A percentile compares a stretch with the other conserved stretches of the same genome.
Conservation (phyloP, 1,140 invertebrate species). For the Atta cephalotes region DNA sequence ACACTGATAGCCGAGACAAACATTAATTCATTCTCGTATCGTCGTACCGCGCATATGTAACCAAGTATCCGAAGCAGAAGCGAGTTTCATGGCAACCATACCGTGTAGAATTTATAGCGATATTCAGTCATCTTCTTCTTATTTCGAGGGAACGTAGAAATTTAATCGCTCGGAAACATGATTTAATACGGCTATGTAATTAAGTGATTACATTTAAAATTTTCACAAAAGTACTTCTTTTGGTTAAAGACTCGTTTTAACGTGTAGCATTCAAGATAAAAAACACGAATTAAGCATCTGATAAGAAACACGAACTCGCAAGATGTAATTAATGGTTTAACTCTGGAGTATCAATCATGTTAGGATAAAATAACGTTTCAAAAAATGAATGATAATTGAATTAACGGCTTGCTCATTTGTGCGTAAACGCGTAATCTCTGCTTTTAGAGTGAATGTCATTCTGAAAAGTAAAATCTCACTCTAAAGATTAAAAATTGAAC, state of each 20-base stretch:
- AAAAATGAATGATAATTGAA: not conserved
- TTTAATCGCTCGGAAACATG: not conserved
- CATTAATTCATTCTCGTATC: constrained; percentile 48
- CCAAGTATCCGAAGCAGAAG: constrained; percentile 26
- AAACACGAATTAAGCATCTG: not conserved
- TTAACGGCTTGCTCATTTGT: not conserved
- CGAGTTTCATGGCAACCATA: constrained; percentile 30
- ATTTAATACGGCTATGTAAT: constrained; percentile 26
- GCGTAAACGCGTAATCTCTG: not conserved
- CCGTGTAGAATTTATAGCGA: constrained; percentile 18
- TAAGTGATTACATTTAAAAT: not conserved
- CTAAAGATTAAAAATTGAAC: too few species aligned
- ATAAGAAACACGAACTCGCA: not conserved
- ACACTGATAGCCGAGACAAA: constrained; percentile 69
- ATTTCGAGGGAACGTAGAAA: constrained; percentile 10
- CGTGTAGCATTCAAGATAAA: not conserved
- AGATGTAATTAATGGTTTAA: constrained; percentile 1
- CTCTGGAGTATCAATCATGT: not conserved
- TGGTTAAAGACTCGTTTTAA: not conserved
- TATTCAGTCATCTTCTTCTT: not conserved
- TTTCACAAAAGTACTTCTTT: constrained; percentile 1
- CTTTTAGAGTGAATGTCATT: too few species aligned
- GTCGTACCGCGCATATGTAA: not conserved
- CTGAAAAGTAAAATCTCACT: too few species aligned
- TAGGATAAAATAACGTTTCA: not conserved